These are phyloP conservation scores for Amphiprion clarkii DNA, from an alignment of 2,797 vertebrate genomes.

Conservation along the genomic window DNA sequence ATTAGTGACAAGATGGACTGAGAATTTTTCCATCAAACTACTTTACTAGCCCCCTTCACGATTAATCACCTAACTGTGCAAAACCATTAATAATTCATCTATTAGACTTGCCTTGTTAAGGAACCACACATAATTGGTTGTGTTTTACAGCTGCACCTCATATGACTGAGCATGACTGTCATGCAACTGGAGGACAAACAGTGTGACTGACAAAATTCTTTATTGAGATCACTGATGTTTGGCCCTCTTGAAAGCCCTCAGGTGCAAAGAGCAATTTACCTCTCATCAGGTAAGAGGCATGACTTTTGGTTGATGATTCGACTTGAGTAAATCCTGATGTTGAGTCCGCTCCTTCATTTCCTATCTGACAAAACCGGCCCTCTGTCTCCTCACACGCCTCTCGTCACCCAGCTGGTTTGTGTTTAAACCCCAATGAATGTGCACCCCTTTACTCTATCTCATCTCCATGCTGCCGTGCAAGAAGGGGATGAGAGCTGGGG, in stretches of 20 bases:
- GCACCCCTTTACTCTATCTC: constrained; percentile 60
- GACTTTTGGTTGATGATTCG: constrained; percentile 42
- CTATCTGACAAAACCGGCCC: constrained; percentile 64
- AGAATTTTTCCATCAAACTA: constrained; percentile 14
- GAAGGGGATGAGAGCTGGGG: constrained; percentile 55
- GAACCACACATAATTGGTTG: background rate
- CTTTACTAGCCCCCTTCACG: constrained; percentile 15
- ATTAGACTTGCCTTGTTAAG: background rate
- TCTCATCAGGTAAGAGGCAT: constrained; percentile 48
- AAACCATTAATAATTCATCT: constrained; percentile 18
- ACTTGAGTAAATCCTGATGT: constrained; percentile 76
- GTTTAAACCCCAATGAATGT: constrained; percentile 70
- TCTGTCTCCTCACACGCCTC: constrained; percentile 72
- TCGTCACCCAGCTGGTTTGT: constrained; percentile 79
- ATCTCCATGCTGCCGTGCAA: constrained; percentile 60
- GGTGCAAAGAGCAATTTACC: constrained; percentile 51
- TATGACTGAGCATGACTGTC: constrained; percentile 21
- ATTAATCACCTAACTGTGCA: constrained; percentile 13
- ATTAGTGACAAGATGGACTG: constrained; percentile 11
- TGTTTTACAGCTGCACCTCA: constrained; percentile 1
- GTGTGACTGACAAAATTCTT: constrained; percentile 25
- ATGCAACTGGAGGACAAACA: constrained; percentile 2
- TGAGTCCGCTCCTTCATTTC: constrained; percentile 66
- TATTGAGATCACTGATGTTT: background rate
- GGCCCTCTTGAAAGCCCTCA: constrained; percentile 41